Base-by-base conservation (phyloP, 2,888 invertebrate species). In the Sialis fuliginosa region DNA sequence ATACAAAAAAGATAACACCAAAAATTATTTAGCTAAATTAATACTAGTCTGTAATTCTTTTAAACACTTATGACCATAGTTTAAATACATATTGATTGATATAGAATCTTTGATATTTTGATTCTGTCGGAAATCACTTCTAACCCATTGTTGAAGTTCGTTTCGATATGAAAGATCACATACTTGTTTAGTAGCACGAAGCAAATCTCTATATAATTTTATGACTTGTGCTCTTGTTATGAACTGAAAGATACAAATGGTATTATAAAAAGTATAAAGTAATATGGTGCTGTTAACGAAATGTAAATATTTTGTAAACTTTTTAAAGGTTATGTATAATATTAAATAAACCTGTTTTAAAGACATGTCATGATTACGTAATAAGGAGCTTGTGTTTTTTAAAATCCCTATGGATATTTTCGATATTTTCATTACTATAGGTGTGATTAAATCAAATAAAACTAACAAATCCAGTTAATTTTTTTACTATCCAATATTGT, bases 141-240 rank as follows among this genome's bases (percentile, higher is more conserved):
- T 69, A 0, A 80, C 79, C 87, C 88, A 89, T 42, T 77, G 70
- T 48, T 64, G 72, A 13, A 89, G 63, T 54, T 88, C 85, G 1
- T 63, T 56, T 49, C 73, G 71, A 45, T 80, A 78, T 1, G 59
- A 62, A 53, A 71, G 63, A 59, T 84, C 79, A 1, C 79, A 75
- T 6, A 88, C 75, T 56, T 73, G 65, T 47, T 70, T 72, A 44
- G 84, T 71, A 6, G 80, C 71, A 45, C 79, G 72, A 54, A 86
- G 73, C 50, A 88, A 79, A 51, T 79, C 74, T 52, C 82, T 69
- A 57, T 88, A 89, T 0, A 88, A 62, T 55, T 77, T 79, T 13
- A 87, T 60, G 0, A 87, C 87, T 65, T 88, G 80, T 65, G 81
- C 79, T 8, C 84, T 75, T 33, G 85, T 62, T 62, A 89, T 73